A percentile compares a stretch with the other conserved stretches of the same genome.
phyloP scores from a whole-genome alignment of 2,113 vertebrate species.

The Chamaea fasciata region DNA sequence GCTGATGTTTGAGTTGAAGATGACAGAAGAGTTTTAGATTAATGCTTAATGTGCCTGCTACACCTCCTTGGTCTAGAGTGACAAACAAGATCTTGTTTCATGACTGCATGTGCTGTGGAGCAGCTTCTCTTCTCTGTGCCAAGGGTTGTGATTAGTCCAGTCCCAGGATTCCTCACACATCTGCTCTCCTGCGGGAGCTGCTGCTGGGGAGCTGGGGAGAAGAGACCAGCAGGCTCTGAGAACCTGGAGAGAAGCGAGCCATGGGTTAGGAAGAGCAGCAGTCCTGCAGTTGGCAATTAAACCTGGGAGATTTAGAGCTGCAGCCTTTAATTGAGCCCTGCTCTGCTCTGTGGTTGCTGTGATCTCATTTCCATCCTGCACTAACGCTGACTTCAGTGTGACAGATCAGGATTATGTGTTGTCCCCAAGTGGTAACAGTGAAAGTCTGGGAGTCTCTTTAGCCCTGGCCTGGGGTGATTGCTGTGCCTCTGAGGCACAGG shows the following conservation, averaged over 20 bases:
- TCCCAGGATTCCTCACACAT: background rate
- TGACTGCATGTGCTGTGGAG: fast-evolving
- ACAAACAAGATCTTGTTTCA: background rate
- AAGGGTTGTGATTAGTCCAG: background rate
- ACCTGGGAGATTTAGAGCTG: background rate
- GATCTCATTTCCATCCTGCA: background rate
- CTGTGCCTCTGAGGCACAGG: background rate
- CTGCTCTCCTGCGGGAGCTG: background rate
- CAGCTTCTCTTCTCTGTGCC: background rate
- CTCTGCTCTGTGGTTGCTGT: background rate
- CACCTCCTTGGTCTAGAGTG: background rate
- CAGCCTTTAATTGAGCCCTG: background rate
- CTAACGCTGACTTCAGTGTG: background rate
- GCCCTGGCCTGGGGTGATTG: background rate
- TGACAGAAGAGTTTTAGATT: background rate
- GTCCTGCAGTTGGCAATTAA: fast-evolving
- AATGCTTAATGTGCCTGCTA: background rate
- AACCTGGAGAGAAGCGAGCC: background rate
- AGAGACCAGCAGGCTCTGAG: background rate
- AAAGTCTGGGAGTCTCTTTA: background rate
- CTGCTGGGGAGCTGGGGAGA: background rate
- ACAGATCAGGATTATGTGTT: background rate
- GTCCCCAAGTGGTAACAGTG: background rate
- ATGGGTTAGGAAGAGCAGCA: background rate
- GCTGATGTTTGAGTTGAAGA: background rate